Base-by-base conservation (phyloP, 1,140 invertebrate species). In the Ctenoplectra terminalis region DNA sequence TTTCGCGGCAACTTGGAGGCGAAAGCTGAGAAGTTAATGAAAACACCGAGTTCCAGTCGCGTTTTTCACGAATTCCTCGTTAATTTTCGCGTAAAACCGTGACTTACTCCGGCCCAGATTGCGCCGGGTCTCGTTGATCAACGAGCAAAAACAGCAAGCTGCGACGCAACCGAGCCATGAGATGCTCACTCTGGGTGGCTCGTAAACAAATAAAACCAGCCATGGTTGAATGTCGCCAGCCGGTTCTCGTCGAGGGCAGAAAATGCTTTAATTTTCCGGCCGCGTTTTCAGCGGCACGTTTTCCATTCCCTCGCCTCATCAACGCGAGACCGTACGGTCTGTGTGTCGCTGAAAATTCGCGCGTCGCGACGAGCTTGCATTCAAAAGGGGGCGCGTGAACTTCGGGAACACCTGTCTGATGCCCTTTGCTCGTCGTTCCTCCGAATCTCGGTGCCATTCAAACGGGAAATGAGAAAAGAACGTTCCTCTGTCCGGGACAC, bases 251-350 rank as follows among this genome's bases (percentile, higher is more conserved):
- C 9, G 52, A 23, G n/a, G 70, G n/a, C 2, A n/a, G 34, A 29
- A 56, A 72, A 72, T 40, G 70, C 70, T 72, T 72, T 72, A 72
- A 72, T 72, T 72, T 72, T 56, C 52, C 70, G 34, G 29, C 23
- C 54, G 73, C 31, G 54, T 37, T 75, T 64, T 15, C 60, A 58
- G 23, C 43, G 43, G 23, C 23, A 43, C 60, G 61, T 76, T 76
- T 40, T 52, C 61, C 73, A 40, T 72, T 72, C 54, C 56, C 71
- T 29, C 52, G 71, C 71, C 43, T 46, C 72, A 74, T 74, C 72
- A 74, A 74, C 56, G 56, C 40, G 31, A 34, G 34, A 60, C 31
- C 58, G 60, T 17, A n/a, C 17, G 34, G 23, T 13, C 23, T 1
- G 20, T 43, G n/a, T 29, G 26, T 37, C 11, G 17, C 17, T 23